A percentile compares a stretch with the other conserved stretches of the same genome.
phyloP scores from a whole-genome alignment of 2,113 vertebrate species.

The Pipra filicauda region DNA sequence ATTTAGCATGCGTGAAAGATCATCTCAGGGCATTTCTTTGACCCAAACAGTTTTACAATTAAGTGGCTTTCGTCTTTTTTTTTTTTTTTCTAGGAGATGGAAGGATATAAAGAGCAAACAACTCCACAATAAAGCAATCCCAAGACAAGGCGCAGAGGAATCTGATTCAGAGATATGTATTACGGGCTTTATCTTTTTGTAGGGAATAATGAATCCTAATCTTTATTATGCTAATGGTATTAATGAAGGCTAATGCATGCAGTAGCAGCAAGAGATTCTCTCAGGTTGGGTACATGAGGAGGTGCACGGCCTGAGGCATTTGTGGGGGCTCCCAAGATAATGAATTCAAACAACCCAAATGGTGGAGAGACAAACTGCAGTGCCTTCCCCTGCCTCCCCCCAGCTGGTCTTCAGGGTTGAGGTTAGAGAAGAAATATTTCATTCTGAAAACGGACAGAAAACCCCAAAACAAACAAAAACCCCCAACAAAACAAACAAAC shows the following conservation, averaged over 20 bases:
- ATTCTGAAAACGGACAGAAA: neutral
- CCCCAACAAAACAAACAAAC: neutral
- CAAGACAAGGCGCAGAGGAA: neutral
- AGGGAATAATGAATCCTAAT: conserved; percentile 31
- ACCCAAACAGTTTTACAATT: conserved; percentile 37
- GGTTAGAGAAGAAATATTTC: neutral
- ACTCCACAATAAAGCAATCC: conserved; percentile 27
- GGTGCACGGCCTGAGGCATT: neutral
- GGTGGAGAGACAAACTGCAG: neutral
- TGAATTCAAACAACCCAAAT: neutral
- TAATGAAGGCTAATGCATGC: conserved; percentile 51
- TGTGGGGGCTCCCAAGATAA: neutral
- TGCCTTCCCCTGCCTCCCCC: neutral
- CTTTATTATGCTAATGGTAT: neutral
- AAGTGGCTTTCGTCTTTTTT: neutral
- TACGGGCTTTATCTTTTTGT: conserved; percentile 24
- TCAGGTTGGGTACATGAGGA: conserved; percentile 28
- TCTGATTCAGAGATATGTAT: neutral
- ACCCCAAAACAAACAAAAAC: neutral
- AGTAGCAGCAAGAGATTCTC: neutral
- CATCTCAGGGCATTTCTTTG: conserved; percentile 6
- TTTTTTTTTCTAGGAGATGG: neutral
- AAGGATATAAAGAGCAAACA: conserved; percentile 24
- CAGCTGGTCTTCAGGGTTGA: neutral
- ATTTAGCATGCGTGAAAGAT: conserved; percentile 23